Evolutionary conservation across 2,113 vertebrate species (phyloP), one percentile per base, ranked within the genome.

Genomic region (Cercocebus atys): DNA sequence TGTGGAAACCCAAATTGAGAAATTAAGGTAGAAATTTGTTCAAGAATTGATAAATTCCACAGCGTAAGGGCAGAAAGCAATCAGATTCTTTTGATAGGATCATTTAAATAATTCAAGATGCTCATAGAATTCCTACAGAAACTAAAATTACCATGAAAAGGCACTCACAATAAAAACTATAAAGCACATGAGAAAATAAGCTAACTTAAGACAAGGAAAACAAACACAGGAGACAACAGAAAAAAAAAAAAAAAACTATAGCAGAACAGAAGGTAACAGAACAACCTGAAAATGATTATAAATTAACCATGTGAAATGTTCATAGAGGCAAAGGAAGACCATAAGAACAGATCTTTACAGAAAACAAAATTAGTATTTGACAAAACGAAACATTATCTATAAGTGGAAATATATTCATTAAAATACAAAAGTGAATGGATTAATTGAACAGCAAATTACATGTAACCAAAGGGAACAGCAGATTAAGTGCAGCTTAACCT

Each of bases 21-120:
- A 97, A 59, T 94, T 43, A 85, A 70, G 52, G 30, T 80, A 92
- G 27, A 68, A 73, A 92, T 92, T 57, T 89, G 45, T 91, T 8
- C 50, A 88, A 35, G 38, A 79, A 94, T 16, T 92, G 79, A 35
- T 75, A 68, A 94, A 82, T 59, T 90, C 47, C 40, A 35, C n/a
- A 22, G n/a, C 35, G 10, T n/a, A 76, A 90, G 47, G 18, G 43
- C 6, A n/a, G 66, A 91, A 80, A 43, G 55, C 40, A 85, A 18
- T 93, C 32, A 81, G 8, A 50, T 76, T 10, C 66, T 35, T 13
- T 89, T 38, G 57, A 81, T 38, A 68, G 52, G 64, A 9, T 40
- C 35, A 73, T 68, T 94, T 88, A 84, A 96, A 52, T 86, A 92
- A 81, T 10, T 80, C 55, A 84, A 25, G 64, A 50, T 23, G 82